Conservation (phyloP, 1,140 invertebrate genomes). For the Ditylenchus dipsaci region DNA sequence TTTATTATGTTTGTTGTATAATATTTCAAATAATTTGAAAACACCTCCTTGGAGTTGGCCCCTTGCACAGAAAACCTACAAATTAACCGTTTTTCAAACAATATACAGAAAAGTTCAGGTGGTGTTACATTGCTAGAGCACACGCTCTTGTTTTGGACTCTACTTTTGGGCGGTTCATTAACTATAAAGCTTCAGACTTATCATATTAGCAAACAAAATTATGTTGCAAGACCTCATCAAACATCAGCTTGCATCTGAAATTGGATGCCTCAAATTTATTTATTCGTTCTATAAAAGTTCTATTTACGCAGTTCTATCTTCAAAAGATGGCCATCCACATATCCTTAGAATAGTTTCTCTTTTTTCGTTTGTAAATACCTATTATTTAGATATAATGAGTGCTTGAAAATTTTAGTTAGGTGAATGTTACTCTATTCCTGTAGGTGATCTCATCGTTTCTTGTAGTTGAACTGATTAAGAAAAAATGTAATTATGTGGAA, state of each 20-base stretch:
- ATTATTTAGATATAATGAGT: too few relatives aligned
- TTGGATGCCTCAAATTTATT: slow-evolving; percentile 27
- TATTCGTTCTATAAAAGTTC: slow-evolving; percentile 20
- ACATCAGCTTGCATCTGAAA: slow-evolving; percentile 35
- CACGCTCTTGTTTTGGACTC: slow-evolving; percentile 8
- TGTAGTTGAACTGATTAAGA: slow-evolving; percentile 15
- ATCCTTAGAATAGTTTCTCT: slow-evolving; percentile 39
- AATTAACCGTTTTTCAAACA: neutral
- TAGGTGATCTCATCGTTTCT: slow-evolving; percentile 29
- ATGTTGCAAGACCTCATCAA: neutral
- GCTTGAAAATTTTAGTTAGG: slow-evolving; percentile 11
- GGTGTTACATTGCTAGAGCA: slow-evolving; percentile 10
- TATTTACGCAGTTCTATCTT: slow-evolving; percentile 22
- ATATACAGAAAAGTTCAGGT: neutral
- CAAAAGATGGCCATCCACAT: slow-evolving; percentile 40
- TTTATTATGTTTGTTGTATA: too few relatives aligned
- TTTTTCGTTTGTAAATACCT: slow-evolving; percentile 41
- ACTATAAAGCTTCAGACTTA: slow-evolving; percentile 15
- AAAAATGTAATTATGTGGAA: too few relatives aligned
- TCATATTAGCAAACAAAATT: slow-evolving; percentile 19
- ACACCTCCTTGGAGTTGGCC: neutral
- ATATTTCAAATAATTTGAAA: too few relatives aligned
- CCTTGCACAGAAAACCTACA: neutral
- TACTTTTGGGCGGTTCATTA: slow-evolving; percentile 1
- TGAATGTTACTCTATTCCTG: slow-evolving; percentile 29